phyloP scores from a whole-genome alignment of 1,140 invertebrate species.

The Helicorthomorpha holstii region DNA sequence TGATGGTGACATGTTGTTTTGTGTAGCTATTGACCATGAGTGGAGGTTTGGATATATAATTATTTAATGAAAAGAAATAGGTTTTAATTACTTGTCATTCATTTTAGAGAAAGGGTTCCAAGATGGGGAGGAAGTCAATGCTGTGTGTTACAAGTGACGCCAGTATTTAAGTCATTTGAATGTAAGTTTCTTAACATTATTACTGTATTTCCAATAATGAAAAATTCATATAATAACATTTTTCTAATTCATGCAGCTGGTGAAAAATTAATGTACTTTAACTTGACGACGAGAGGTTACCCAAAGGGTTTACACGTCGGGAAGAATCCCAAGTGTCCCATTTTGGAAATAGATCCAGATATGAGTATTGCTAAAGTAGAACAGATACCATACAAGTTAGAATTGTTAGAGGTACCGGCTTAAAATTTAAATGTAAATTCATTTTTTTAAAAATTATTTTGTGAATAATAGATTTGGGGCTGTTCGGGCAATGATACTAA shows the following conservation, averaged over 20 bases:
- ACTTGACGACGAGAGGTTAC: slow-evolving; percentile 62
- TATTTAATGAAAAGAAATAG: not conserved
- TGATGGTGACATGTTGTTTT: slow-evolving; percentile 49
- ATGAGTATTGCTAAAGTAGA: slow-evolving; percentile 40
- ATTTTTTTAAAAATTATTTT: slow-evolving; percentile 1
- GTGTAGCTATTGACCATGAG: slow-evolving; percentile 54
- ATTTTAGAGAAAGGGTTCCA: slow-evolving; percentile 16
- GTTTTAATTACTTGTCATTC: slow-evolving; percentile 1
- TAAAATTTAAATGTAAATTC: slow-evolving; percentile 47
- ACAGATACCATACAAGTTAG: slow-evolving; percentile 42
- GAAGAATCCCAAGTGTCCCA: slow-evolving; percentile 51
- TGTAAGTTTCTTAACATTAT: slow-evolving; percentile 21
- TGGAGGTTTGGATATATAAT: slow-evolving; percentile 69
- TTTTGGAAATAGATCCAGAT: slow-evolving; percentile 50
- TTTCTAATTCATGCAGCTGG: slow-evolving; percentile 41
- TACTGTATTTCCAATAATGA: not conserved
- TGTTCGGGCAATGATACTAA: slow-evolving; percentile 17
- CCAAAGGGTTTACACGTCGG: slow-evolving; percentile 67
- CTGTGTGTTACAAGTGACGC: slow-evolving; percentile 56
- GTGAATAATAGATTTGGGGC: slow-evolving; percentile 20
- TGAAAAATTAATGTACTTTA: slow-evolving; percentile 62
- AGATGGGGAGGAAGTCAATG: slow-evolving; percentile 56
- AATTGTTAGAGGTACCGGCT: slow-evolving; percentile 52
- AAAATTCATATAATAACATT: slow-evolving; percentile 2
- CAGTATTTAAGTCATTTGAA: slow-evolving; percentile 43